Conservation (phyloP, 1,140 invertebrate genomes). For the Aphelinus atriplicis region DNA sequence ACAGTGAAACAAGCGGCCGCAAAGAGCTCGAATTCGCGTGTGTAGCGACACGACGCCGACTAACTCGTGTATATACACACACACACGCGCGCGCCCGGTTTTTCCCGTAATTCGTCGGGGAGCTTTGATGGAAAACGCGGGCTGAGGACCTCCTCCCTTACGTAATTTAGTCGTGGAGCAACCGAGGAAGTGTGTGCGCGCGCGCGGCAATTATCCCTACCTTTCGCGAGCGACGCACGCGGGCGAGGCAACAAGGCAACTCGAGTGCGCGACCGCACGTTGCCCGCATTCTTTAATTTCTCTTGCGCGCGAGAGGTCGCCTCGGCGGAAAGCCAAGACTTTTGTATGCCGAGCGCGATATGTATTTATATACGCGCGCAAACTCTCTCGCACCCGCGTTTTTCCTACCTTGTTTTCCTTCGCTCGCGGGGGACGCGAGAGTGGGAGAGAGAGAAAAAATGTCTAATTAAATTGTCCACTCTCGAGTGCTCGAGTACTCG, state of each 20-base stretch:
- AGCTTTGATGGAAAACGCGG: constrained; percentile 17
- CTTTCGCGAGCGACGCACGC: background rate
- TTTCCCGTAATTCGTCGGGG: constrained; percentile 8
- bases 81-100: background rate
- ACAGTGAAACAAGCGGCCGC: too few relatives aligned
- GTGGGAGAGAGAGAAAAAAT: background rate
- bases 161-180: constrained; percentile 19
- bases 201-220: constrained; percentile 41
- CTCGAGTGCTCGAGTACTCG: background rate
- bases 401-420: background rate
- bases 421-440: background rate
- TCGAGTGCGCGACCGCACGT: background rate
- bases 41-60: too few relatives aligned
- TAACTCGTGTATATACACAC: background rate
- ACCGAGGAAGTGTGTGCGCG: constrained; percentile 23
- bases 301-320: background rate
- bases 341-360: background rate
- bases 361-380: background rate
- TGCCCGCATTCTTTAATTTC: constrained; percentile 33
- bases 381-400: background rate
- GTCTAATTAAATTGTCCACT: constrained; percentile 29
- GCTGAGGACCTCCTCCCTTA: constrained; percentile 13
- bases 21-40: too few relatives aligned
- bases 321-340: background rate
- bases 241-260: background rate